Base-by-base conservation (phyloP, 2,888 invertebrate genomes). In the Drepanosiphum platanoidis region DNA sequence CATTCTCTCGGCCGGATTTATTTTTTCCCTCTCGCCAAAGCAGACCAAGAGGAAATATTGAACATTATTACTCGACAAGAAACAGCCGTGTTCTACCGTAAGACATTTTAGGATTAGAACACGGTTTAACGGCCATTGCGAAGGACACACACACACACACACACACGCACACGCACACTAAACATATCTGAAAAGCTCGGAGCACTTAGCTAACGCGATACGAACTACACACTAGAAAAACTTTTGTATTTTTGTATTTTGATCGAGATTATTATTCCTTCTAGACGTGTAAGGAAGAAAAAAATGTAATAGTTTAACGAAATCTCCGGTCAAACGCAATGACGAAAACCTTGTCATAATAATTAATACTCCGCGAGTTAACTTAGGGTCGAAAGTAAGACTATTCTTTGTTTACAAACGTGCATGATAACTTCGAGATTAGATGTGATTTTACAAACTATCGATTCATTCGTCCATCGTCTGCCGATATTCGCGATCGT, bases 191-290 rank as follows among this genome's bases (percentile, higher is more conserved):
- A 18, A 34, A 68, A 68, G 34, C 32, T 18, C 39, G 39, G 22
- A 64, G 64, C 78, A 78, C 78, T 78, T 77, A 34, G 77, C 78
- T 78, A 64, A 78, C 78, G 36, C 42, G 78, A 78, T 64, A 78
- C 78, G 30, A 64, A 66, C 42, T 30, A 64, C 64, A 30, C 30
- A 30, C 64, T 27, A 9, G 75, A 34, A 64, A 7, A 42, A 74
- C 22, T 52, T 46, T 74, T 74, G 46, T 74, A n/a, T n/a, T n/a
- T 74, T 74, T 18, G 18, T 74, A 32, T 74, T 46, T 5, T 74
- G 30, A 74, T 74, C 32, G 3, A 32, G 11, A 74, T 74, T 74
- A 52, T 52, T 2, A 42, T 42, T 3, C n/a, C n/a, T n/a, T n/a
- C 4, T 46, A 22, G 30, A 74, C 46, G 32, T 22, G 18, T n/a